Evolutionary conservation across 92 coral and sea anemone species (phyloP), one percentile per base, ranked within the genome.

Genomic region (Phenganax stokvisi): DNA sequence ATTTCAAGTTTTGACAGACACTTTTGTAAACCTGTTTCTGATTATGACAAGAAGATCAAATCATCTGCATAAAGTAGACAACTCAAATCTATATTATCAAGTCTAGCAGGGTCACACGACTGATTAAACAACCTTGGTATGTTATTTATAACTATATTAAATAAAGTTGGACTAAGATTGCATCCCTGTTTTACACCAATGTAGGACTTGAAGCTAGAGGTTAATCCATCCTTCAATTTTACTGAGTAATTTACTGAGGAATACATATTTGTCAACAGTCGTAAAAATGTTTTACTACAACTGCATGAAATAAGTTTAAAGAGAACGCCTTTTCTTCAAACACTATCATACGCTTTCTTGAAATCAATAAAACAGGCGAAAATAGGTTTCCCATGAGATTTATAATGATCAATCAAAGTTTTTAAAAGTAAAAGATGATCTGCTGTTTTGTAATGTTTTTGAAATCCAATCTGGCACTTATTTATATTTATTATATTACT

Each of bases 301-400:
- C n/a, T 77, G 51, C 54, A 44, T 25, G 25, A 13, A 7, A 66
- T 84, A 3, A 84, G 29, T 84, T 84, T 75, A n/a, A n/a, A n/a
- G n/a, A n/a, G n/a, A n/a, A n/a, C n/a, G n/a, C n/a, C n/a, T n/a
- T n/a, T n/a, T n/a, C n/a, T n/a, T n/a, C n/a, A n/a, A n/a, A n/a
- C n/a, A n/a, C n/a, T n/a, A n/a, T n/a, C n/a, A n/a, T n/a, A n/a
- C 0, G 87, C 83, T 28, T 84, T 76, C 72, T 60, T 84, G 71
- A 84, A 84, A 31, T 84, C 83, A 76, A 84, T 67, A 56, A 84
- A 76, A 55, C 87, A 84, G 54, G 87, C 52, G 51, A 84, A 76
- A 15, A 69, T 20, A 25, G 84, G 87, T 67, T 84, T 84, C 27
- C 59, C 69, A n/a, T 61, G 11, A n/a, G 81, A 65, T n/a, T n/a